Base-by-base conservation (phyloP, 2,888 invertebrate genomes). In the Heliconius sara region DNA sequence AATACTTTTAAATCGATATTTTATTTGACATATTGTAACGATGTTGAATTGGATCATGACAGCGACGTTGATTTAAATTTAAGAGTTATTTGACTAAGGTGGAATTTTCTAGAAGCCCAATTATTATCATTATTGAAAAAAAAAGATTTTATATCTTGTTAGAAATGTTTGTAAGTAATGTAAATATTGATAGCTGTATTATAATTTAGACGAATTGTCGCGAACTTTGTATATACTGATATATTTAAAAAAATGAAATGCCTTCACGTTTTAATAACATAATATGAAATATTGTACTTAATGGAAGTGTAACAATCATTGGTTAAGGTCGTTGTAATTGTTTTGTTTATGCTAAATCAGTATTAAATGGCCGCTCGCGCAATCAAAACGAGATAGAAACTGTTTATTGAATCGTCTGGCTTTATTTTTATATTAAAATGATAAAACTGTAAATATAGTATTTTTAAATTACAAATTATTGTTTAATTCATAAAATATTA, bases 131-230 rank as follows among this genome's bases (percentile, higher is more conserved):
- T 87, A 87, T 89, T 88, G 86, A 87, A 82, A 85, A 65, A 82
- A 85, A 65, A 86, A 90, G 84, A 90, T 89, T 91, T 90, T 90
- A 91, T 90, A 90, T 89, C 85, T 90, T 88, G 91, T 91, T 91
- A 86, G 86, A 85, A 83, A 88, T 88, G 87, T 90, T 89, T 83
- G 82, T 86, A 86, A 86, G 82, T 83, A 81, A 73, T 88, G 88
- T 89, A 88, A 86, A 88, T 87, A 87, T 68, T 68, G 43, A 71
- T 65, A 76, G 52, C 67, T 70, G 34, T 76, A 79, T 77, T 78
- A 57, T 82, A 63, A 73, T 79, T 76, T 68, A 77, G 72, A 43
- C 13, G 52, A 76, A 79, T 76, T 77, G 66, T 60, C 43, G 81
- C 86, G 85, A 85, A 82, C 81, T 81, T 70, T 88, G 88, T 89